phyloP scores from a whole-genome alignment of 2,797 vertebrate species.

The Enteromius afrohamiltoni region DNA sequence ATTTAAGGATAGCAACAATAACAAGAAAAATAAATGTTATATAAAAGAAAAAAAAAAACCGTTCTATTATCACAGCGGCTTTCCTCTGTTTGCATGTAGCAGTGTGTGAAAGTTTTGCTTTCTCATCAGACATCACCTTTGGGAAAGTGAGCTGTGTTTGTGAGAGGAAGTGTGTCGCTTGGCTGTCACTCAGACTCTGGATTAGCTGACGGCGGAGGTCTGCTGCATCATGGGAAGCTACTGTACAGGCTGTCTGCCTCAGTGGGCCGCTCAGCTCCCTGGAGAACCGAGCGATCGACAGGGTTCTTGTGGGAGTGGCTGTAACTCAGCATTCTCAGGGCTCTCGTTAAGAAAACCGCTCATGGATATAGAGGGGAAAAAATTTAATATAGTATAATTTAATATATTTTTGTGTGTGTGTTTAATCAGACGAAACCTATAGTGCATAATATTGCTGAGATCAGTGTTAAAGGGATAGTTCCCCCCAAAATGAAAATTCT shows the following conservation, averaged over 20 bases:
- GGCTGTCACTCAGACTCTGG: conserved; percentile 46
- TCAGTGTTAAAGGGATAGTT: neutral
- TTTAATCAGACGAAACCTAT: neutral
- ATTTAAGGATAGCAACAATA: neutral
- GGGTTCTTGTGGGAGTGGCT: conserved; percentile 2
- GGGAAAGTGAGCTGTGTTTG: conserved; percentile 35
- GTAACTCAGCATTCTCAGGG: conserved; percentile 13
- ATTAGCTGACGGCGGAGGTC: conserved; percentile 26
- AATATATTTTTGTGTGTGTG: neutral
- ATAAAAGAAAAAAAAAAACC: too few species aligned
- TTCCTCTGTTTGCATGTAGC: neutral
- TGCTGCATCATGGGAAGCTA: conserved; percentile 33
- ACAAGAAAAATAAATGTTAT: neutral
- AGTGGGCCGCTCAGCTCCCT: conserved; percentile 14
- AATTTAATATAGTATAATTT: neutral
- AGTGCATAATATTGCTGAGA: neutral
- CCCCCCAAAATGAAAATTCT: too few species aligned
- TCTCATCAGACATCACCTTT: conserved; percentile 23
- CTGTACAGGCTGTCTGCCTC: conserved; percentile 20
- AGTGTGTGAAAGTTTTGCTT: conserved; percentile 39
- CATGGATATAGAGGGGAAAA: neutral
- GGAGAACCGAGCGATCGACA: neutral
- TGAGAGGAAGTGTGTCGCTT: conserved; percentile 15
- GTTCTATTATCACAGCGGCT: conserved; percentile 6
- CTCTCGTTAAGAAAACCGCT: conserved; percentile 10